These are phyloP conservation scores for Hystrix cristata DNA, from an alignment of 2,113 vertebrate genomes.

Conservation along the genomic window DNA sequence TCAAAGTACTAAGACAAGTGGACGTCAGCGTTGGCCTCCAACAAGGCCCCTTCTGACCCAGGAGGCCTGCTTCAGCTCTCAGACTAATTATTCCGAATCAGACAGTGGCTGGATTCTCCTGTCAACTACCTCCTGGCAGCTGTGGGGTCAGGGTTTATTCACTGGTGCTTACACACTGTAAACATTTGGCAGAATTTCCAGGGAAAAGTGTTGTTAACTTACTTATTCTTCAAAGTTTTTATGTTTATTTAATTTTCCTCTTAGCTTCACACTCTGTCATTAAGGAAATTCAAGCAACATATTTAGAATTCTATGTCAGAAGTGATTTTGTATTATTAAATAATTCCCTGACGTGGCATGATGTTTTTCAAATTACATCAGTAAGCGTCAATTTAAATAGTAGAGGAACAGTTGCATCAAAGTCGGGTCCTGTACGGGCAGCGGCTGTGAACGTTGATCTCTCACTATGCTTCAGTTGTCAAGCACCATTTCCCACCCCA, in stretches of 20 bases:
- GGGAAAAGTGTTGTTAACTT: rapidly evolving
- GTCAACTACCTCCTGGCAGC: neutral
- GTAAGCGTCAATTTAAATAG: neutral
- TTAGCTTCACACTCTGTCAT: neutral
- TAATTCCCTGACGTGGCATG: neutral
- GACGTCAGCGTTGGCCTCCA: rapidly evolving
- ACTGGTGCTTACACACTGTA: neutral
- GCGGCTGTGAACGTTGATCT: rapidly evolving
- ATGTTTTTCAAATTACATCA: neutral
- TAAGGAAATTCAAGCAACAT: neutral
- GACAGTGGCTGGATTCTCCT: neutral
- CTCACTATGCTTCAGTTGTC: neutral
- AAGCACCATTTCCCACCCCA: neutral
- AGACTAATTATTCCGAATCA: neutral
- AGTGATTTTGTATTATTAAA: neutral
- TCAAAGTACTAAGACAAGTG: neutral
- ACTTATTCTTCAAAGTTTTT: slow-evolving; percentile 23
- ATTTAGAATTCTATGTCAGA: neutral
- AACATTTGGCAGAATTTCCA: neutral
- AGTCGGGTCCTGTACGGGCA: neutral
- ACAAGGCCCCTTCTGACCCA: neutral
- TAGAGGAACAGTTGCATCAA: rapidly evolving
- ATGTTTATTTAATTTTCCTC: neutral
- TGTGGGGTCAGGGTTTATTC: neutral
- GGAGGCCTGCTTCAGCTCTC: rapidly evolving